Evolutionary conservation across 2,888 invertebrate genomes (phyloP).

Genomic region (Sphaerophoria rueppellii): DNA sequence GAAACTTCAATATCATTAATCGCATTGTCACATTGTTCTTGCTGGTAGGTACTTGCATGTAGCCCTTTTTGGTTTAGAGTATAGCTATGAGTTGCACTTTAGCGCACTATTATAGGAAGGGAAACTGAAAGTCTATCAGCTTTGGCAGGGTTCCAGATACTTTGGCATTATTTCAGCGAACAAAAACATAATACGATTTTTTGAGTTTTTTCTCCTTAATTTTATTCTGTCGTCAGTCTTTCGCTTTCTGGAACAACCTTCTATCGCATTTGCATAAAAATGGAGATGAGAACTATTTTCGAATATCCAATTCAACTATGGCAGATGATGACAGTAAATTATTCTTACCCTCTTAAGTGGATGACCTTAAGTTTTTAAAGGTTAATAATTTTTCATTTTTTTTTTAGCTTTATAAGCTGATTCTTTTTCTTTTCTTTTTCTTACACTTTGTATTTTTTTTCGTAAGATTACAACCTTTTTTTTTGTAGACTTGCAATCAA

Average conservation of each 20-base stretch:
- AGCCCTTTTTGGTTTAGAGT: constrained; percentile 44
- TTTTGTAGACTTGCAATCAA: too few species aligned
- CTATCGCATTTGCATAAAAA: constrained; percentile 53
- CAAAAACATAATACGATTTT: constrained; percentile 58
- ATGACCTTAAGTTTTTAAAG: too few species aligned
- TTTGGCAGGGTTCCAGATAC: constrained; percentile 63
- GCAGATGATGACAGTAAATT: constrained; percentile 59
- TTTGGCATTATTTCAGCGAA: constrained; percentile 66
- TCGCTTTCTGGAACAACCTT: constrained; percentile 14
- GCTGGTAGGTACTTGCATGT: constrained; percentile 55
- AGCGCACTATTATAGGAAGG: background rate
- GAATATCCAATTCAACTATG: constrained; percentile 21
- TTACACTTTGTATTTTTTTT: too few species aligned
- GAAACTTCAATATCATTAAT: constrained; percentile 63
- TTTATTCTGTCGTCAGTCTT: constrained; percentile 5
- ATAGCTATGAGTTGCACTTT: constrained; percentile 6
- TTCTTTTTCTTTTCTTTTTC: too few species aligned
- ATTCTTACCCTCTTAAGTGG: constrained; percentile 5
- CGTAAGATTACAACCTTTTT: too few species aligned
- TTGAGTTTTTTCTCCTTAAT: constrained; percentile 24
- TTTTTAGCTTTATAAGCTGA: too few species aligned
- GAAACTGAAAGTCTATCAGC: constrained; percentile 39
- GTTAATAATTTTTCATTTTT: too few species aligned
- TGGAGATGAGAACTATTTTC: constrained; percentile 42
- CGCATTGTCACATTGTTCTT: constrained; percentile 63